Conservation (phyloP, 2,113 vertebrate genomes). For the Eonycteris spelaea region DNA sequence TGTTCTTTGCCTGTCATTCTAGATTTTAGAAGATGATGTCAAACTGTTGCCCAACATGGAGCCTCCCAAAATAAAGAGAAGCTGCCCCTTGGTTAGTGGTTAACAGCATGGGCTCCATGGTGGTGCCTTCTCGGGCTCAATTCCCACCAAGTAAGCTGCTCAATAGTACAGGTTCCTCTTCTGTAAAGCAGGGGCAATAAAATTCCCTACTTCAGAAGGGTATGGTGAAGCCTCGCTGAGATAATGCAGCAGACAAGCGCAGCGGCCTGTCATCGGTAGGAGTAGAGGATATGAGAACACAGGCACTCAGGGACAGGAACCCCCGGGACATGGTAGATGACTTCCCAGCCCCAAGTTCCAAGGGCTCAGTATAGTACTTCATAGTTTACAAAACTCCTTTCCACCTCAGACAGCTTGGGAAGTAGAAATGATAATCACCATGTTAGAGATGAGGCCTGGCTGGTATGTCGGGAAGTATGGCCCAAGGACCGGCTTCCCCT, state of each 20-base stretch:
- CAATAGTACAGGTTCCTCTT: not conserved
- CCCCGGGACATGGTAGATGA: not conserved
- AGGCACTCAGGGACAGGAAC: not conserved
- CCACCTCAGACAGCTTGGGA: not conserved
- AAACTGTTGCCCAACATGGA: not conserved
- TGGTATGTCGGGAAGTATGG: not conserved
- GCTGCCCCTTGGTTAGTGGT: not conserved
- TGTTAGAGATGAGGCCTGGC: not conserved
- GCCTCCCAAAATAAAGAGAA: not conserved
- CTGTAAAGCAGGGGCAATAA: not conserved
- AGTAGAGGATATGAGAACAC: not conserved
- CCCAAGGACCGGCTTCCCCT: not conserved
- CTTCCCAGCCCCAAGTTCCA: not conserved
- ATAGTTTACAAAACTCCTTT: not conserved
- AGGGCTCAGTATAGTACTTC: not conserved
- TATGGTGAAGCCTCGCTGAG: not conserved
- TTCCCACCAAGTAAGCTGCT: not conserved
- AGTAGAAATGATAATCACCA: constrained; percentile 3
- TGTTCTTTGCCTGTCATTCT: not conserved
- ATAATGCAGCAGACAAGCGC: not conserved
- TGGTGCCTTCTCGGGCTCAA: not conserved
- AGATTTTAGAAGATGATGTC: not conserved
- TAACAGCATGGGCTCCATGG: not conserved
- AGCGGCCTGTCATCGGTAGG: not conserved
- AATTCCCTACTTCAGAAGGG: not conserved